Evolutionary conservation across 23 tunicate species (phyloP), one percentile per base, ranked within the genome.

Genomic region (Aplidium turbinatum): DNA sequence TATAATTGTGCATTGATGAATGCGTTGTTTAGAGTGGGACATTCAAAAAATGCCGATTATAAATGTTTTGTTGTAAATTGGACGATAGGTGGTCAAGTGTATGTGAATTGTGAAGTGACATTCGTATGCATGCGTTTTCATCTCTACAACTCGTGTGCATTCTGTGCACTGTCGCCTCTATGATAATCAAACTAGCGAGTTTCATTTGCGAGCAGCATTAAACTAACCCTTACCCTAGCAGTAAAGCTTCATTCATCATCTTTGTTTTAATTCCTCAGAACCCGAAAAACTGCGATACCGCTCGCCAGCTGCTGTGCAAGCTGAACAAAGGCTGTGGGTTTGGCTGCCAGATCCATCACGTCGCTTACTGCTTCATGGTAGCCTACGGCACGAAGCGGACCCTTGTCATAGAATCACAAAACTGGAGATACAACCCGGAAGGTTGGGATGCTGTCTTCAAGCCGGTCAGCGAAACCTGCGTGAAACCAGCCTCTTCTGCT

Each of bases 311-410:
- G 16, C 82, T 91, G 2, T 91, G 97, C 50, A 84, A 73, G 33
- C 38, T 91, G 0, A 84, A 79, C 78, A 91, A 91, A 53, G 89
- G 81, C 1, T 91, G 97, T 51, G 97, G 97, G 4, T 91, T 84
- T 72, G 97, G 97, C 22, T 91, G 97, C 39, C 97, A 91, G 46
- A 11, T 91, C 13, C 97, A 91, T 68, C 97, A 91, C 60, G 73
- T 91, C 42, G 57, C 83, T 1, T 91, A 91, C 39, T 91, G 97
- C 68, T 71, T 82, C 61, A 72, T 91, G 78, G 73, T 91, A 35
- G 87, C 97, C 2, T 75, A 69, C 78, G 97, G 90, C 64, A 91
- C 97, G 35, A 45, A 79, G 50, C 75, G 97, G n/a, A 91, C 97
- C 25, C 52, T 91, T 38, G 58, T 91, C 19, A 69, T 91, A 18